Evolutionary conservation across 2,113 vertebrate genomes (phyloP).

Genomic region (Carassius carassius): DNA sequence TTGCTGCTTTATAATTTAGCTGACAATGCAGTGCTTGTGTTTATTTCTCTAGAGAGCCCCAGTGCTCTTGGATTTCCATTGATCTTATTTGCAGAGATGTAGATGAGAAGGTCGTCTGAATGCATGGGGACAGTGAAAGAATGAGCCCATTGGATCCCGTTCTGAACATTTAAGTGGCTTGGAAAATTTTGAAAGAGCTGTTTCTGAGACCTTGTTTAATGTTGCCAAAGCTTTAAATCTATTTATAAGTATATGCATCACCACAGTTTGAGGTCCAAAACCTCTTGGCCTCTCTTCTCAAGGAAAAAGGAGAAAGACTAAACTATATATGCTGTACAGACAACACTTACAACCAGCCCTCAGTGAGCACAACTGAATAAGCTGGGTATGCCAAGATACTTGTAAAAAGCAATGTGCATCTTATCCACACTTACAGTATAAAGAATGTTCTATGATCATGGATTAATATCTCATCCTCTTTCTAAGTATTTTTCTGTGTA

Average conservation of each 20-base stretch:
- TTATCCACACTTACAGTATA: neutral
- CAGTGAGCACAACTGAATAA: neutral
- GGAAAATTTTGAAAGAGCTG: constrained; percentile 63
- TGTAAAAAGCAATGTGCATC: neutral
- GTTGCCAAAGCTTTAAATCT: constrained; percentile 49
- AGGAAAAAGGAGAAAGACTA: neutral
- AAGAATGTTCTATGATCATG: neutral
- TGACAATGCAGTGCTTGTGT: constrained; percentile 31
- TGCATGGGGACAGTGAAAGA: constrained; percentile 30
- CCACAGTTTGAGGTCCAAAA: constrained; percentile 52
- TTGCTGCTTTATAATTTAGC: constrained; percentile 13
- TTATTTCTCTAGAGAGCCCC: constrained; percentile 25
- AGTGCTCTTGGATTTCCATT: constrained; percentile 20
- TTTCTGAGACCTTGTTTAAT: constrained; percentile 46
- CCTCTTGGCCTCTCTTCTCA: neutral
- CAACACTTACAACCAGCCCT: neutral
- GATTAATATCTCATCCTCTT: neutral
- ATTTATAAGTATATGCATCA: constrained; percentile 62
- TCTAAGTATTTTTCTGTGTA: no score
- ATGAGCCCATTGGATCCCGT: constrained; percentile 20
- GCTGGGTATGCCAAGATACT: neutral
- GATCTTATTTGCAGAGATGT: constrained; percentile 31
- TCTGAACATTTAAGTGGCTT: constrained; percentile 53
- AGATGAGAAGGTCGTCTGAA: constrained; percentile 26
- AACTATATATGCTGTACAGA: neutral